A percentile compares a stretch with the other conserved stretches of the same genome.
These are phyloP conservation scores for Ophonus ardosiacus DNA, from an alignment of 2,888 invertebrate genomes.

Conservation along the genomic window DNA sequence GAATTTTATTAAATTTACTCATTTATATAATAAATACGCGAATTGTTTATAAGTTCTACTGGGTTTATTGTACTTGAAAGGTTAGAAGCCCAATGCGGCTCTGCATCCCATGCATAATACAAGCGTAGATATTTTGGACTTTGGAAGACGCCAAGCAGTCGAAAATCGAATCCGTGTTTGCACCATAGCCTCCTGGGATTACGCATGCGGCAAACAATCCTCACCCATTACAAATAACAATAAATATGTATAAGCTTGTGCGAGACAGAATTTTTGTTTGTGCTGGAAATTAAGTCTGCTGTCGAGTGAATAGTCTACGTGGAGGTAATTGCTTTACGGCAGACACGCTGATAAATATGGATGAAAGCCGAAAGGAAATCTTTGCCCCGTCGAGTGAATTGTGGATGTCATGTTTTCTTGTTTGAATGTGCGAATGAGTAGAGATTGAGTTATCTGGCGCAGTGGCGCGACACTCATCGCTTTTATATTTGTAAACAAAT, in stretches of 20 bases:
- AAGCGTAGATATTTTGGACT: slow-evolving; percentile 5
- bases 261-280: slow-evolving; percentile 51
- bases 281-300: slow-evolving; percentile 41
- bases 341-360: slow-evolving; percentile 56
- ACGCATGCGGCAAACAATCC: slow-evolving; percentile 21
- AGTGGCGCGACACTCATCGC: not conserved
- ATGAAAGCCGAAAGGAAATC: slow-evolving; percentile 50
- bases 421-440: slow-evolving; percentile 23
- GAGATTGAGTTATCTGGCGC: not conserved
- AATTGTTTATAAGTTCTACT: no score
- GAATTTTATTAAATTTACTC: no score
- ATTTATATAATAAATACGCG: no score
- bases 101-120: slow-evolving; percentile 20
- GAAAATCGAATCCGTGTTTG: slow-evolving; percentile 22
- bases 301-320: not conserved
- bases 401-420: slow-evolving; percentile 35
- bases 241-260: slow-evolving; percentile 57
- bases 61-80: not conserved
- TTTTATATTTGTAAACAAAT: slow-evolving; percentile 2
- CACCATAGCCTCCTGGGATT: slow-evolving; percentile 30
- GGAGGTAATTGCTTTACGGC: slow-evolving; percentile 56
- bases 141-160: not conserved
- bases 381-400: slow-evolving; percentile 47
- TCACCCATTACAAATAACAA: slow-evolving; percentile 53
- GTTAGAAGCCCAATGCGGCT: not conserved